A percentile compares a stretch with the other conserved stretches of the same genome.
These are phyloP conservation scores for Alcedo atthis DNA, from an alignment of 2,797 vertebrate species.

Conservation along the genomic window DNA sequence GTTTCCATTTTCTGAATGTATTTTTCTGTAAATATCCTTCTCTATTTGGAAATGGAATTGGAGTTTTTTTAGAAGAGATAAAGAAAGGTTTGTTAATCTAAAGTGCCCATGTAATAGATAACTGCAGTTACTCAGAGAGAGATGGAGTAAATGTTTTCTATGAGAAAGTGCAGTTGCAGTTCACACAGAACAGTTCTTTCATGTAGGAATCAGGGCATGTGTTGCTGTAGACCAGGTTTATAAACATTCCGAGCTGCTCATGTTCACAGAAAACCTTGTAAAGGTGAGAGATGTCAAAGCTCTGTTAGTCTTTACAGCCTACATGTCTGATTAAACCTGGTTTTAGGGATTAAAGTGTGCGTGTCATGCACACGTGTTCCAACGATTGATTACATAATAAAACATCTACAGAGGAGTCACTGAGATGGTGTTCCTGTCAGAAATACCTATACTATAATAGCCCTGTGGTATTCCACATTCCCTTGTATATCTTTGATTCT, in stretches of 20 bases:
- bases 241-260: not conserved
- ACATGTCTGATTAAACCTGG: not conserved
- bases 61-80: not conserved
- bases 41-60: not conserved
- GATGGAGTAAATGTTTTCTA: not conserved
- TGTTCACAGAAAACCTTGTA: not conserved
- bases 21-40: not conserved
- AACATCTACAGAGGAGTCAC: not conserved
- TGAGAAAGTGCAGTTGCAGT: not conserved
- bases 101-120: not conserved
- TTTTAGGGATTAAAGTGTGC: not conserved
- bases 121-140: not conserved
- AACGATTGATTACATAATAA: not conserved
- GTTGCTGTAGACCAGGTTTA: not conserved
- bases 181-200: not conserved
- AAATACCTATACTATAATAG: not conserved
- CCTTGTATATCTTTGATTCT: constrained; percentile 28
- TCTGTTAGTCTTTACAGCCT: not conserved
- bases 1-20: not conserved
- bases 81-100: not conserved
- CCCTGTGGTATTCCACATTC: constrained; percentile 7
- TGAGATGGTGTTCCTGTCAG: not conserved
- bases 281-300: not conserved
- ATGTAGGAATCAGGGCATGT: not conserved
- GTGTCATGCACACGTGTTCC: not conserved